phyloP scores from a whole-genome alignment of 2,888 invertebrate genomes.

The Thereva unica region DNA sequence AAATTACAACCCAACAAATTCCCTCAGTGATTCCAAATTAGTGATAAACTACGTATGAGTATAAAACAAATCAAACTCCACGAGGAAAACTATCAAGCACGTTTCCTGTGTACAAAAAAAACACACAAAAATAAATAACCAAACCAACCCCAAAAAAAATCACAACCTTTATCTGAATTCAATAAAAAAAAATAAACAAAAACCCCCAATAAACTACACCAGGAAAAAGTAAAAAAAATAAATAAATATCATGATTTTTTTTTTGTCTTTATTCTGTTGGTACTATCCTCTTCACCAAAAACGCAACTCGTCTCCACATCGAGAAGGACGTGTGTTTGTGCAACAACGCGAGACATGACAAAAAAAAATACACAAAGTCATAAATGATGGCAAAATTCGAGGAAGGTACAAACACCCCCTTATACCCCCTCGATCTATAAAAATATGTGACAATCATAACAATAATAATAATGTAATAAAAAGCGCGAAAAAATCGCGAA shows the following conservation, averaged over 20 bases:
- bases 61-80: too few relatives aligned
- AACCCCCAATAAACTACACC: too few relatives aligned
- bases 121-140: too few relatives aligned
- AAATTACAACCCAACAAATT: too few relatives aligned
- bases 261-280: not conserved
- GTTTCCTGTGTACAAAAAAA: too few relatives aligned
- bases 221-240: too few relatives aligned
- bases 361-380: not conserved
- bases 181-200: not conserved
- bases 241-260: too few relatives aligned
- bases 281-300: not conserved
- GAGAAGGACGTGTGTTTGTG: not conserved
- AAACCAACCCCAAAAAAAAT: too few relatives aligned
- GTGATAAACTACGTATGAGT: too few relatives aligned
- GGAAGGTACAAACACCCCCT: not conserved
- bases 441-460: slow-evolving; percentile 19
- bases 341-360: slow-evolving; percentile 12
- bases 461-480: slow-evolving; percentile 6
- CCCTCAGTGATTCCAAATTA: too few relatives aligned
- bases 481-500: slow-evolving; percentile 5
- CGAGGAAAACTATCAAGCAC: too few relatives aligned
- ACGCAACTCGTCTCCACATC: not conserved
- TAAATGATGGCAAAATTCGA: not conserved
- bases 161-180: not conserved
- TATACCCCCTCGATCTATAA: not conserved